These are phyloP conservation scores for Gadus macrocephalus DNA, from an alignment of 2,113 vertebrate species.

Conservation along the genomic window DNA sequence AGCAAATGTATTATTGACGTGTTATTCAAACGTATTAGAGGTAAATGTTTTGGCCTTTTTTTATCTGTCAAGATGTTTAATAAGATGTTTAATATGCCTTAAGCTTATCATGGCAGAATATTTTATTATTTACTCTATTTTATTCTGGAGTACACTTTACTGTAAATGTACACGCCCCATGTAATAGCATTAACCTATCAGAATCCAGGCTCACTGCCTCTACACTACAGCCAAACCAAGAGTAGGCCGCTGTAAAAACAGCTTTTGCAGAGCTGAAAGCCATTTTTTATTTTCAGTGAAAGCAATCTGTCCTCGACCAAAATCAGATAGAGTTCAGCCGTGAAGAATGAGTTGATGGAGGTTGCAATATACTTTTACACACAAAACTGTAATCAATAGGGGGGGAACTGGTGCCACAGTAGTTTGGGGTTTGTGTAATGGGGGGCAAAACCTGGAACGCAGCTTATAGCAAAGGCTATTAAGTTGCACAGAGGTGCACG, in stretches of 20 bases:
- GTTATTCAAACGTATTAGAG: no score
- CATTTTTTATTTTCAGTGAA: slow-evolving; percentile 23
- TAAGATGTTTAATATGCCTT: no score
- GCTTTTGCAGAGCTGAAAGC: slow-evolving; percentile 33
- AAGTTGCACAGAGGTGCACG: no score
- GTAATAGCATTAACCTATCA: slow-evolving; percentile 69
- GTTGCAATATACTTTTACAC: slow-evolving; percentile 50
- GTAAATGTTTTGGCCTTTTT: no score
- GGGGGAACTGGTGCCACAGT: slow-evolving; percentile 50
- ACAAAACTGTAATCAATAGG: slow-evolving; percentile 53
- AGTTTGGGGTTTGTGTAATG: slow-evolving; percentile 51
- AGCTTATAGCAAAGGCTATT: no score
- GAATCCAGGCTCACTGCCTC: slow-evolving; percentile 34
- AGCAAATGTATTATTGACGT: no score
- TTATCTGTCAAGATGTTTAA: no score
- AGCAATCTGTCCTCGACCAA: slow-evolving; percentile 30
- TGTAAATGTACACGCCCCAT: slow-evolving; percentile 67
- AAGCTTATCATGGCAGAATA: no score
- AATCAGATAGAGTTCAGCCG: slow-evolving; percentile 20
- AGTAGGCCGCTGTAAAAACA: slow-evolving; percentile 13
- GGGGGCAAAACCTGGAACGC: slow-evolving; percentile 27
- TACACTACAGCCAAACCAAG: not conserved
- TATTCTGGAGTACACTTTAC: slow-evolving; percentile 36
- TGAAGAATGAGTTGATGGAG: slow-evolving; percentile 17
- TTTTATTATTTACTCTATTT: no score